phyloP scores from a whole-genome alignment of 2,113 vertebrate genomes.

The Alectura lathami region DNA sequence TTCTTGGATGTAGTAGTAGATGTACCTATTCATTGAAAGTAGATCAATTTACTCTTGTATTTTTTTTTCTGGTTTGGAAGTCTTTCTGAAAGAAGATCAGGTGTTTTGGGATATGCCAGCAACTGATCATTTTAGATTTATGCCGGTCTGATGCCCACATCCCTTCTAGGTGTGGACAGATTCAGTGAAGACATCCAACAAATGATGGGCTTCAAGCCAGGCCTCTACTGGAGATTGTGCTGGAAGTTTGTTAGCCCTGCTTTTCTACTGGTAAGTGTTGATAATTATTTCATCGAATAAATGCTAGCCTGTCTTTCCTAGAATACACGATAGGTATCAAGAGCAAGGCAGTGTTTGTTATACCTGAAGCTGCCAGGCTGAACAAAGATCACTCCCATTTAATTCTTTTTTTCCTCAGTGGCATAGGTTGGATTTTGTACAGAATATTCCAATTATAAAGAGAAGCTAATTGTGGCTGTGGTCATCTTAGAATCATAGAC shows the following conservation, averaged over 20 bases:
- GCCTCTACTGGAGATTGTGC: constrained; percentile 98
- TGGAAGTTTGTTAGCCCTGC: constrained; percentile 98
- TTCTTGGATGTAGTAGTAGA: not conserved
- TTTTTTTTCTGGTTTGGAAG: not conserved
- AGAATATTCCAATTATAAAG: not conserved
- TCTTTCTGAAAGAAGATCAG: not conserved
- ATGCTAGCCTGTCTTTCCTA: not conserved
- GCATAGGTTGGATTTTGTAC: not conserved
- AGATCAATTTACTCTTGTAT: not conserved
- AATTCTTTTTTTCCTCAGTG: not conserved
- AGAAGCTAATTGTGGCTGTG: not conserved
- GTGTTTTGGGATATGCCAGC: not conserved
- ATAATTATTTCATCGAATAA: not conserved
- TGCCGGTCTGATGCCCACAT: not conserved
- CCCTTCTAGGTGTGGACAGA: constrained; percentile 90
- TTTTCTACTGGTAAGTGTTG: constrained; percentile 89
- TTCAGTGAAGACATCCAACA: constrained; percentile 96
- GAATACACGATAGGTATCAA: not conserved
- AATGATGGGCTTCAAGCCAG: constrained; percentile 98
- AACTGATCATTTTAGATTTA: not conserved
- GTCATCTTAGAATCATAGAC: no score
- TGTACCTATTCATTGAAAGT: not conserved
- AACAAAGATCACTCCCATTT: not conserved
- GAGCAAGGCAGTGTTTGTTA: not conserved
- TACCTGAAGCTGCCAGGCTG: not conserved